Percentiles rank a stretch among this genome's conserved stretches.
These are phyloP conservation scores for Drosophila bocqueti DNA, from an alignment of 1,140 invertebrate genomes.

Conservation along the genomic window DNA sequence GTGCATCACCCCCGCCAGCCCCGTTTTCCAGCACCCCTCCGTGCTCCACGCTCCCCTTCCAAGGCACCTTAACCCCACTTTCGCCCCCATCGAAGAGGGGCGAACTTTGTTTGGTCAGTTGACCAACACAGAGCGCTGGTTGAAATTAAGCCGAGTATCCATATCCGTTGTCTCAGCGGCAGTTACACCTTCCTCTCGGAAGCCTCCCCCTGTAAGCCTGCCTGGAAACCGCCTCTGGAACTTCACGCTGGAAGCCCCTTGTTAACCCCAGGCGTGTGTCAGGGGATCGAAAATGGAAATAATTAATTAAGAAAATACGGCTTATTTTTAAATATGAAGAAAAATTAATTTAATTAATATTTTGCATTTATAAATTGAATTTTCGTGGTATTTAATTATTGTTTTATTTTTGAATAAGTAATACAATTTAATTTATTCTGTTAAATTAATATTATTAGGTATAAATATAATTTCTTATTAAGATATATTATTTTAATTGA, in stretches of 20 bases:
- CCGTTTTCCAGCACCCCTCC: background rate
- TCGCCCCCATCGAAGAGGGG: background rate
- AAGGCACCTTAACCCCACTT: background rate
- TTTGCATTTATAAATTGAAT: background rate
- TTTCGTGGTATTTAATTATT: background rate
- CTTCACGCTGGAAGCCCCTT: too few relatives aligned
- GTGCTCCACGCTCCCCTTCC: background rate
- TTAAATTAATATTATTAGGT: background rate
- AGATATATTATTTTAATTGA: too few relatives aligned
- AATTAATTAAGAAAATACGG: background rate
- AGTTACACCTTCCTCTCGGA: background rate
- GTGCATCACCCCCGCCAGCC: constrained; percentile 35
- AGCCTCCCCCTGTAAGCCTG: background rate
- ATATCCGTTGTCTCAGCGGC: constrained; percentile 50
- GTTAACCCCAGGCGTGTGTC: background rate
- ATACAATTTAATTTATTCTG: too few relatives aligned
- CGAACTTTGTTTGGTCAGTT: constrained; percentile 57
- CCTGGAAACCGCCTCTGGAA: background rate
- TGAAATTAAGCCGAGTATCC: constrained; percentile 78
- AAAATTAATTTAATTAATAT: background rate
- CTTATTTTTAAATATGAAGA: too few relatives aligned
- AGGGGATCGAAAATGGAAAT: background rate
- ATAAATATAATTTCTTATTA: background rate
- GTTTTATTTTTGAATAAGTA: background rate
- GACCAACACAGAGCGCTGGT: constrained; percentile 56